A percentile compares a stretch with the other conserved stretches of the same genome.
These are phyloP conservation scores for Poliocrania exsul DNA, from an alignment of 2,797 vertebrate species.

Conservation along the genomic window DNA sequence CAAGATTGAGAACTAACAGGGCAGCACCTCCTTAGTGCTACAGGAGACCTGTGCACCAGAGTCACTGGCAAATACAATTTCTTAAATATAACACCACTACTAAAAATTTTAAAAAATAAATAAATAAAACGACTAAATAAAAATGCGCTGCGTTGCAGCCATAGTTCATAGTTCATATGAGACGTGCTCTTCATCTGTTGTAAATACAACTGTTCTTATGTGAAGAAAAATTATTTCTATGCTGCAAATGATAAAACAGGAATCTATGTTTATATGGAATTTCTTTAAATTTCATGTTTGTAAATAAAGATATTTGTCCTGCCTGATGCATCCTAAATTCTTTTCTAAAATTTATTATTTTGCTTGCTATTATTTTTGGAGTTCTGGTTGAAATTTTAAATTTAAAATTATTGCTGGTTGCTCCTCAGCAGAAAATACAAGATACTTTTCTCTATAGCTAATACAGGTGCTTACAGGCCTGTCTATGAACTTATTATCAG, in stretches of 20 bases:
- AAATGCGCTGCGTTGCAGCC: neutral
- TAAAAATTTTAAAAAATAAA: neutral
- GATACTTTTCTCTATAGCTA: neutral
- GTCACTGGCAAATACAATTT: constrained; percentile 11
- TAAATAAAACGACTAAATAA: neutral
- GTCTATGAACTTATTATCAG: neutral
- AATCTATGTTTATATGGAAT: neutral
- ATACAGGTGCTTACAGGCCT: neutral
- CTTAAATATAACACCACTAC: neutral
- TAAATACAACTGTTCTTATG: neutral
- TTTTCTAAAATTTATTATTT: neutral
- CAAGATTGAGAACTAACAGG: constrained; percentile 78
- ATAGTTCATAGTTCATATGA: neutral
- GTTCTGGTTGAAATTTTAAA: neutral
- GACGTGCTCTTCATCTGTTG: neutral
- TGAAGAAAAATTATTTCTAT: neutral
- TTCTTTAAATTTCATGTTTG: neutral
- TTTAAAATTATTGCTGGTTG: neutral
- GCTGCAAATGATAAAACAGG: neutral
- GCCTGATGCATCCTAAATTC: neutral
- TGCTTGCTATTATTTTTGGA: neutral
- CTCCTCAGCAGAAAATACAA: neutral
- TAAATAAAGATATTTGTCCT: neutral
- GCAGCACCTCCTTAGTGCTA: constrained; percentile 56
- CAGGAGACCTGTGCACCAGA: constrained; percentile 50